Evolutionary conservation across 2,888 invertebrate genomes (phyloP).

Genomic region (Metallyticus violacea): DNA sequence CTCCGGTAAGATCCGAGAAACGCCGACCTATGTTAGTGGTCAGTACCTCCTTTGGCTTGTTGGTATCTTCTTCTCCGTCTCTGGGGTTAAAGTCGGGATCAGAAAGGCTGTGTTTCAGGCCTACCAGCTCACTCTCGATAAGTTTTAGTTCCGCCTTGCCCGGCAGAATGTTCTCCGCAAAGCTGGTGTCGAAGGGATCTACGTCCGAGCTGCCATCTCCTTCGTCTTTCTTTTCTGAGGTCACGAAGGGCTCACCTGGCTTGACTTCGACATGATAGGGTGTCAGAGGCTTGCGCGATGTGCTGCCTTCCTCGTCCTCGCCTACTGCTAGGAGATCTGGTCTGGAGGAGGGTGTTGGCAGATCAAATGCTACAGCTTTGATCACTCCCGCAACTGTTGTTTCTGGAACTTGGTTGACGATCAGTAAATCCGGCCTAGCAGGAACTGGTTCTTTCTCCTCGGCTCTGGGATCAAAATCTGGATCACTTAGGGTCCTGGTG

Average conservation of each 20-base stretch:
- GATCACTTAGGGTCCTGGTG: slow-evolving; percentile 56
- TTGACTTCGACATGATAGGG: slow-evolving; percentile 66
- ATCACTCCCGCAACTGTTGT: background rate
- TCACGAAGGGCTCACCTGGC: slow-evolving; percentile 14
- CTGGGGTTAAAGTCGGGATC: slow-evolving; percentile 39
- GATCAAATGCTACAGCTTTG: slow-evolving; percentile 59
- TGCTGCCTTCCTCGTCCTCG: slow-evolving; percentile 15
- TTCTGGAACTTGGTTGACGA: background rate
- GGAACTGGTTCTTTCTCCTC: slow-evolving; percentile 49
- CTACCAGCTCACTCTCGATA: slow-evolving; percentile 24
- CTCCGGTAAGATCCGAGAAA: slow-evolving; percentile 30
- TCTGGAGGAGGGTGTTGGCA: slow-evolving; percentile 50
- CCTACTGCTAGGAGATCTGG: slow-evolving; percentile 30
- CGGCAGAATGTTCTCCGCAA: slow-evolving; percentile 53
- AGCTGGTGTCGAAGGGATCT: slow-evolving; percentile 68
- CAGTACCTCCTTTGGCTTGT: slow-evolving; percentile 36
- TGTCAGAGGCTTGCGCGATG: slow-evolving; percentile 66
- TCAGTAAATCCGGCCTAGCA: slow-evolving; percentile 22
- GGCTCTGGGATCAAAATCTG: slow-evolving; percentile 79
- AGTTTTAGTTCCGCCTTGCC: slow-evolving; percentile 57
- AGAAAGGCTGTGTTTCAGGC: slow-evolving; percentile 39
- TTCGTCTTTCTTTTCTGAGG: background rate
- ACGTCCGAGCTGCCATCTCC: slow-evolving; percentile 36
- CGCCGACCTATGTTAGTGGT: background rate
- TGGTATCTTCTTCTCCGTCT: slow-evolving; percentile 38